phyloP scores from a whole-genome alignment of 2,797 vertebrate genomes.

The Hephaestus fuliginosus region DNA sequence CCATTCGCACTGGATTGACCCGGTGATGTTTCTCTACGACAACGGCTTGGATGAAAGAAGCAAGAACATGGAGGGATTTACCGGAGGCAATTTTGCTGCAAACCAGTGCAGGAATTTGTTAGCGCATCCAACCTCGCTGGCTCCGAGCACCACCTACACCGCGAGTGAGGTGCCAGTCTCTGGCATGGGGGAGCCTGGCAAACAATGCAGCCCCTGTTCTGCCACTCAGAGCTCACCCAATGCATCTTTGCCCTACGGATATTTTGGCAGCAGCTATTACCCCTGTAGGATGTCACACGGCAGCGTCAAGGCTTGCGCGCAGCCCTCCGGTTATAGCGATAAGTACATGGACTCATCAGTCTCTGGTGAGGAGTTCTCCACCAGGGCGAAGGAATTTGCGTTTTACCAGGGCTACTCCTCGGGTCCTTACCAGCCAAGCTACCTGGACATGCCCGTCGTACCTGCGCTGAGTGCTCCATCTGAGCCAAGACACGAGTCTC shows the following conservation, averaged over 20 bases:
- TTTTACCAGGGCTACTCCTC: conserved; percentile 97
- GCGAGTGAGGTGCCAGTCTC: conserved; percentile 92
- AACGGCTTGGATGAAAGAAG: conserved; percentile 95
- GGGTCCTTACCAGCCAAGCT: conserved; percentile 94
- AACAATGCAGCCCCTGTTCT: conserved; percentile 97
- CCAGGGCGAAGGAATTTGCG: conserved; percentile 96
- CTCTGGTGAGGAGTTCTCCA: conserved; percentile 94
- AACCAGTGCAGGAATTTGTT: conserved; percentile 98
- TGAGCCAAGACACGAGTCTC: conserved; percentile 94
- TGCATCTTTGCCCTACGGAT: conserved; percentile 96
- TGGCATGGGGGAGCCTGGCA: conserved; percentile 93
- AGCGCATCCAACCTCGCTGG: conserved; percentile 95
- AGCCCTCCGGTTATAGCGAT: conserved; percentile 91
- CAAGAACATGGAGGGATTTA: conserved; percentile 96
- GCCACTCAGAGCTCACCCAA: conserved; percentile 94
- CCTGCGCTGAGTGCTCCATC: conserved; percentile 91
- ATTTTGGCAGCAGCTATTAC: conserved; percentile 97
- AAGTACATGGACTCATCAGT: conserved; percentile 96
- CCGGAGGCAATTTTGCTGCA: conserved; percentile 93
- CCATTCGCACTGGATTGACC: conserved; percentile 99
- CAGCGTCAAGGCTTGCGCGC: conserved; percentile 94
- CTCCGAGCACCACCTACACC: conserved; percentile 91
- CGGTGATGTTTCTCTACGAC: conserved; percentile 99
- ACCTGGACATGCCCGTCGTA: conserved; percentile 96
- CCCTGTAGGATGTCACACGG: conserved; percentile 95